Evolutionary conservation across 2,888 invertebrate genomes (phyloP), one percentile per base, ranked within the genome.

Genomic region (Brachyptera risi): DNA sequence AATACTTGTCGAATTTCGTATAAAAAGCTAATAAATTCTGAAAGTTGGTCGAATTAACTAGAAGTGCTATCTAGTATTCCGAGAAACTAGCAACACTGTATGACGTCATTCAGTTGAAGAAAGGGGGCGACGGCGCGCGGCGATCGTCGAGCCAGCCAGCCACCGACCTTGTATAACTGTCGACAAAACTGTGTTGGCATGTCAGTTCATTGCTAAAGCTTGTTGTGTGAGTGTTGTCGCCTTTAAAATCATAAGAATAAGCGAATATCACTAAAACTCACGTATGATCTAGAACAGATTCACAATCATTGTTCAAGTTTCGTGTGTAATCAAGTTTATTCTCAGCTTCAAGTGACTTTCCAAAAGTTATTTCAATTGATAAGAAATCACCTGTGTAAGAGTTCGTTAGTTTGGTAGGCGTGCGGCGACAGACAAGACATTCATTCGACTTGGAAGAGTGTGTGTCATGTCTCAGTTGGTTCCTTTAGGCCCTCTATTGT

Each of bases 381-480:
- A n/a, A n/a, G n/a, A n/a, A n/a, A n/a, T n/a, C n/a, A n/a, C n/a
- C n/a, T n/a, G n/a, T n/a, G n/a, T n/a, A n/a, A n/a, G n/a, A n/a
- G n/a, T n/a, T n/a, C n/a, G n/a, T n/a, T n/a, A n/a, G n/a, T n/a
- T n/a, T n/a, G n/a, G n/a, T n/a, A n/a, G n/a, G n/a, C n/a, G n/a
- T n/a, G n/a, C n/a, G n/a, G n/a, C n/a, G n/a, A n/a, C n/a, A n/a
- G n/a, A n/a, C n/a, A n/a, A n/a, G n/a, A n/a, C n/a, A n/a, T n/a
- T n/a, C n/a, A n/a, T n/a, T n/a, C n/a, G n/a, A n/a, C n/a, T n/a
- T n/a, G n/a, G n/a, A n/a, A n/a, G n/a, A n/a, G n/a, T n/a, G n/a
- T n/a, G n/a, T n/a, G 38, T 61, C 35, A 65, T 65, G 65, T 61
- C 65, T 54, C 65, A 63, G 58, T 47, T 63, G 59, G 65, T 65